Evolutionary conservation across 2,797 vertebrate species (phyloP).

Genomic region (Cynodonichthys magdalenae): DNA sequence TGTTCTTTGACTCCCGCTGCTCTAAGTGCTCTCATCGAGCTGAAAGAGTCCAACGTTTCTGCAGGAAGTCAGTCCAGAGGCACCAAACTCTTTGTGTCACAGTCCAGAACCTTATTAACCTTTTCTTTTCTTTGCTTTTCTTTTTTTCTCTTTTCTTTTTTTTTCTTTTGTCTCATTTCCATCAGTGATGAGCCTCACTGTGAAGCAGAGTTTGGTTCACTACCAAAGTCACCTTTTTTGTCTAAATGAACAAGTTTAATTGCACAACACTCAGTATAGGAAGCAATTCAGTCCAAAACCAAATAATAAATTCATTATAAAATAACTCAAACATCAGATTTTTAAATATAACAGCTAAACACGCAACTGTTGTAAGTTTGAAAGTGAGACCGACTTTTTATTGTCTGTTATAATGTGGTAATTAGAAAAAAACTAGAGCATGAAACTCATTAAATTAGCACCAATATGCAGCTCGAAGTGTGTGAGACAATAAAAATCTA

Average conservation of each 20-base stretch:
- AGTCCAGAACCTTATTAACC: constrained; percentile 22
- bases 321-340: background rate
- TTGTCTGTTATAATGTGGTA: constrained; percentile 10
- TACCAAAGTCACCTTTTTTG: constrained; percentile 40
- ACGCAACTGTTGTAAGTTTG: background rate
- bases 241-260: constrained; percentile 39
- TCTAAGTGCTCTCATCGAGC: constrained; percentile 34
- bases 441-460: constrained; percentile 14
- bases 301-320: constrained; percentile 10
- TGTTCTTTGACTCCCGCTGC: constrained; percentile 32
- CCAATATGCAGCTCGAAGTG: constrained; percentile 36
- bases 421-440: constrained; percentile 13
- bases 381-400: constrained; percentile 8
- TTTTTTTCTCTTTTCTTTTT: too few species aligned
- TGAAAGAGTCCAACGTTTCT: constrained; percentile 26
- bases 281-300: constrained; percentile 57
- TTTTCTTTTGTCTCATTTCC: background rate
- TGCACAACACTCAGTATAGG: constrained; percentile 31
- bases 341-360: constrained; percentile 23
- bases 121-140: background rate
- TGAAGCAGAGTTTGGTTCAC: constrained; percentile 38
- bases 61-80: constrained; percentile 37
- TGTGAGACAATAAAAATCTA: constrained; percentile 19
- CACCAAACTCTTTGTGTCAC: constrained; percentile 31
- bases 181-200: constrained; percentile 33